Conservation (phyloP, 2,113 vertebrate genomes). For the Canis aureus region DNA sequence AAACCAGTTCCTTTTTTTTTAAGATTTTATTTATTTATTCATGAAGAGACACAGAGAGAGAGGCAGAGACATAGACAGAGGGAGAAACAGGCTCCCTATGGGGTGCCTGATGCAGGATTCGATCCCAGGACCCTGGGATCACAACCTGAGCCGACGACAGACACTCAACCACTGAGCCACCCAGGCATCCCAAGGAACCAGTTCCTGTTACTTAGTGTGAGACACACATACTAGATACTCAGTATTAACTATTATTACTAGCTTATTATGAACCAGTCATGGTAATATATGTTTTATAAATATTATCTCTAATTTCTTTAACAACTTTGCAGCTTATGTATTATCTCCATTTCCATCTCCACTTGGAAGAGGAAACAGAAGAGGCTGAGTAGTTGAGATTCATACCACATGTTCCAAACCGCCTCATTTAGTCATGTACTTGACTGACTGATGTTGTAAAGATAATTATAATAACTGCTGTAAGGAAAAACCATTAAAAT, state of each 20-base stretch:
- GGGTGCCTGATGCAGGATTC: too few relatives aligned
- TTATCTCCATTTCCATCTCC: neutral
- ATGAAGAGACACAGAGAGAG: too few relatives aligned
- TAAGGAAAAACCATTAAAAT: slow-evolving; percentile 41
- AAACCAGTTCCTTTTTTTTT: neutral
- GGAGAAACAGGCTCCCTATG: too few relatives aligned
- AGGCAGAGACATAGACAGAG: too few relatives aligned
- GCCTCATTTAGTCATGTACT: neutral
- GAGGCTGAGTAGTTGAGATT: neutral
- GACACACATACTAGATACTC: neutral
- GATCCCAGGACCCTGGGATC: too few relatives aligned
- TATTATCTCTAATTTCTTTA: slow-evolving; percentile 1
- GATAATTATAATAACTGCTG: neutral
- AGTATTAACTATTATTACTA: neutral
- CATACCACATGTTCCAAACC: neutral
- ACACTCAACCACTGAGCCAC: too few relatives aligned
- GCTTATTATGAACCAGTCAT: neutral
- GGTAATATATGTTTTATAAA: neutral
- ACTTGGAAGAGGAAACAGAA: neutral
- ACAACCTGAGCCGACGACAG: too few relatives aligned
- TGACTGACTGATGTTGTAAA: neutral
- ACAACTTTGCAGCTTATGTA: neutral
- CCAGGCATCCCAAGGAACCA: neutral
- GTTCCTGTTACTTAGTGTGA: neutral
- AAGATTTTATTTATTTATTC: too few relatives aligned